A percentile compares a stretch with the other conserved stretches of the same genome.
Evolutionary conservation across 2,888 invertebrate species (phyloP).

Genomic region (Drosophila meridionalis): DNA sequence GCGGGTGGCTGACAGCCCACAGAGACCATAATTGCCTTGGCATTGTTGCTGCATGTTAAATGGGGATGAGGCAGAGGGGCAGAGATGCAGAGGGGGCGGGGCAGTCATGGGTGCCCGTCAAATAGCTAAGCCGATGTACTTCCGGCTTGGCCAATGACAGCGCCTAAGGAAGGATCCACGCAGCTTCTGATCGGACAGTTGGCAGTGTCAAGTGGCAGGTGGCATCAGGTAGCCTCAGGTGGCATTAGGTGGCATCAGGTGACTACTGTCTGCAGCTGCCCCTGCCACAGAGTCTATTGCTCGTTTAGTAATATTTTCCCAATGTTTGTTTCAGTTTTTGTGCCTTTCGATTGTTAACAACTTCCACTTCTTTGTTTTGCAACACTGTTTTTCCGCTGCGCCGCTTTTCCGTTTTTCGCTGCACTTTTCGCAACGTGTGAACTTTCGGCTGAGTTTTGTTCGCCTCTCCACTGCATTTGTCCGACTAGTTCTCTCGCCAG

Average conservation of each 20-base stretch:
- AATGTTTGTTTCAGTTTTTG: slow-evolving; percentile 18
- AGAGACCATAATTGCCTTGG: slow-evolving; percentile 41
- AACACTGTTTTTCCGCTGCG: slow-evolving; percentile 38
- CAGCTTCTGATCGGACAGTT: slow-evolving; percentile 25
- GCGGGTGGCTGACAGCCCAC: slow-evolving; percentile 46
- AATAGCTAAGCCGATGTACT: slow-evolving; percentile 6
- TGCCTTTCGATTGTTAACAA: slow-evolving; percentile 28
- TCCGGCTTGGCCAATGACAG: slow-evolving; percentile 17
- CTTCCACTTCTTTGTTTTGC: slow-evolving; percentile 73
- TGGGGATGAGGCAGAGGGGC: too few relatives aligned
- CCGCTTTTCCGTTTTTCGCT: slow-evolving; percentile 18
- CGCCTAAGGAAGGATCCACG: slow-evolving; percentile 14
- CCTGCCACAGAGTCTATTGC: slow-evolving; percentile 11
- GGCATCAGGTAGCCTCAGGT: slow-evolving; percentile 23
- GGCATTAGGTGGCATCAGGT: slow-evolving; percentile 11
- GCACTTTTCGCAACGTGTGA: slow-evolving; percentile 52
- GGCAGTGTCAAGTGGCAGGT: slow-evolving; percentile 22
- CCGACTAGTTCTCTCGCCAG: slow-evolving; percentile 31
- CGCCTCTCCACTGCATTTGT: slow-evolving; percentile 23
- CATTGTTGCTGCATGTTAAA: slow-evolving; percentile 18
- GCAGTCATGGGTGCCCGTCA: not conserved
- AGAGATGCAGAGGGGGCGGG: not conserved
- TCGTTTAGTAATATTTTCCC: slow-evolving; percentile 40
- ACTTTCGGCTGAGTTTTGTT: slow-evolving; percentile 36
- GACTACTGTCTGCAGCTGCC: slow-evolving; percentile 8